Evolutionary conservation across 1,140 invertebrate genomes (phyloP).

Genomic region (Drosophila arawakana): DNA sequence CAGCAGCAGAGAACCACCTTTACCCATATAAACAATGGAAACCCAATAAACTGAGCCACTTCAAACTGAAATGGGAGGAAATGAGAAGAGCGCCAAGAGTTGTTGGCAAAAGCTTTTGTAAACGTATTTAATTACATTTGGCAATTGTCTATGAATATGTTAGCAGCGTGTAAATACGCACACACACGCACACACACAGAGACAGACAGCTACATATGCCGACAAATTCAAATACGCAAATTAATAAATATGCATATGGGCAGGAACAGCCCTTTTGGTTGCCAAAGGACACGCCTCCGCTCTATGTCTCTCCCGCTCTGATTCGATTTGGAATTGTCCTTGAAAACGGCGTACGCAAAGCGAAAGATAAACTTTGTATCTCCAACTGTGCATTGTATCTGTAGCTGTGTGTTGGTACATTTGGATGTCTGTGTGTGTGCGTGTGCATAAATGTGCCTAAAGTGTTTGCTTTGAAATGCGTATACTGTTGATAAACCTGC

Average conservation of each 20-base stretch:
- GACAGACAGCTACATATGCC: constrained; percentile 30
- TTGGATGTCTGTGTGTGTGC: constrained; percentile 24
- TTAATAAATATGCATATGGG: constrained; percentile 72
- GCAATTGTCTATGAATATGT: constrained; percentile 83
- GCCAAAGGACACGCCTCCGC: not conserved
- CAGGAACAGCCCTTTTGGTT: constrained; percentile 13
- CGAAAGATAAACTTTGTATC: constrained; percentile 71
- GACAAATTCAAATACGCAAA: constrained; percentile 48
- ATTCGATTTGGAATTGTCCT: constrained; percentile 58
- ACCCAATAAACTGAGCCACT: constrained; percentile 21
- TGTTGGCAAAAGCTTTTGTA: constrained; percentile 61
- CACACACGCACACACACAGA: not conserved
- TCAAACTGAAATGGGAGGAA: constrained; percentile 24
- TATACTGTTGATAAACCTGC: constrained; percentile 73
- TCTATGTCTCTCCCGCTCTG: constrained; percentile 1
- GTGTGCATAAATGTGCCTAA: constrained; percentile 68
- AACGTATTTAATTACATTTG: constrained; percentile 83
- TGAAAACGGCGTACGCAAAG: constrained; percentile 53
- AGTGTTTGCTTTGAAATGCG: constrained; percentile 81
- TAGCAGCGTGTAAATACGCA: constrained; percentile 78
- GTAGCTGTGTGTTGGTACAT: constrained; percentile 6
- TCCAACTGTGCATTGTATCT: constrained; percentile 17
- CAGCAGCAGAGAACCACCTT: constrained; percentile 37
- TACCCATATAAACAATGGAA: not conserved
- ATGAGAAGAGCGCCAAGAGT: not conserved